phyloP scores from a whole-genome alignment of 2,797 vertebrate genomes.

The Callimico goeldii region DNA sequence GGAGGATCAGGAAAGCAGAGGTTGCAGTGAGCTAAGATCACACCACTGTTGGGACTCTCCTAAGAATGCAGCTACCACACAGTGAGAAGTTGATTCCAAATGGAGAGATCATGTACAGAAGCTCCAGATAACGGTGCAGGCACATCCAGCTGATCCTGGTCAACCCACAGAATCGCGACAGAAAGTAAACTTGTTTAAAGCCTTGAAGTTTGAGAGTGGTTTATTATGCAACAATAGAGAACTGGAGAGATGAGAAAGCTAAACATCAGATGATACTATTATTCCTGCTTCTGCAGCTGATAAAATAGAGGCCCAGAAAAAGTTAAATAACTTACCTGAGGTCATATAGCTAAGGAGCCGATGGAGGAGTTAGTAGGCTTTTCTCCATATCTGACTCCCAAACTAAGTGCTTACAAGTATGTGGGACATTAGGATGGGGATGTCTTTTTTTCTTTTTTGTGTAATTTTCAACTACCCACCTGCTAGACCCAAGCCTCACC shows the following conservation, averaged over 20 bases:
- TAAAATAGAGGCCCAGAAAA: not conserved
- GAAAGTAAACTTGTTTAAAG: not conserved
- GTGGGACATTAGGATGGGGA: too few species aligned
- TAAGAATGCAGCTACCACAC: not conserved
- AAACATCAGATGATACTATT: not conserved
- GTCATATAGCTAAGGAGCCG: not conserved
- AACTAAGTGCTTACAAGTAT: too few species aligned
- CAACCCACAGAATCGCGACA: not conserved
- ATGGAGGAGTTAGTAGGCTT: not conserved
- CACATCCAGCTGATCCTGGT: not conserved
- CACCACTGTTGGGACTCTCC: too few species aligned
- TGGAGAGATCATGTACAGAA: too few species aligned
- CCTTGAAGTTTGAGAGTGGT: not conserved
- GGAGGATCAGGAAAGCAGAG: too few species aligned
- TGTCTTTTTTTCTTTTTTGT: too few species aligned
- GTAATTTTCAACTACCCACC: too few species aligned
- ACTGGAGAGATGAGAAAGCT: not conserved
- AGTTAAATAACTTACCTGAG: too few species aligned
- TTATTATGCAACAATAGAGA: not conserved
- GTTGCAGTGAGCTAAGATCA: too few species aligned
- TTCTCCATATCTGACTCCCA: not conserved
- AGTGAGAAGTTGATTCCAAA: not conserved
- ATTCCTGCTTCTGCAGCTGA: not conserved
- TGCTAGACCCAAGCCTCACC: too few species aligned
- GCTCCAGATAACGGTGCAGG: not conserved